These are phyloP conservation scores for Rhineura floridana DNA, from an alignment of 2,113 vertebrate species.

Conservation along the genomic window DNA sequence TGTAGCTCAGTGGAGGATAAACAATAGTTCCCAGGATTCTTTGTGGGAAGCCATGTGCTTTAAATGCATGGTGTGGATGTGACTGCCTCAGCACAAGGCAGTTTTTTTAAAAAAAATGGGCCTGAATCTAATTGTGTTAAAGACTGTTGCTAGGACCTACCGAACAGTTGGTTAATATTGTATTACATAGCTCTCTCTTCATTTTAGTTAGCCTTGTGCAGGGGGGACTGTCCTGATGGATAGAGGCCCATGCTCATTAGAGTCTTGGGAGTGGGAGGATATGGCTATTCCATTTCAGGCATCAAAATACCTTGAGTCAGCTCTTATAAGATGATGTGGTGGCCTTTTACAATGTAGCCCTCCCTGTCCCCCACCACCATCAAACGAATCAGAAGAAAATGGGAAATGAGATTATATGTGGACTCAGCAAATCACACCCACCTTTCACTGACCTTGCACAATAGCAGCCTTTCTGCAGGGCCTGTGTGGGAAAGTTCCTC, in stretches of 20 bases:
- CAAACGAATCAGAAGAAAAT: slow-evolving; percentile 13
- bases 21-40: no score
- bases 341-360: neutral
- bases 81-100: no score
- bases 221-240: neutral
- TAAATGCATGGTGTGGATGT: no score
- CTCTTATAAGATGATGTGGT: neutral
- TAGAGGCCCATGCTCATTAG: neutral
- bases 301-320: neutral
- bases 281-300: neutral
- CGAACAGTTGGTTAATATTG: neutral
- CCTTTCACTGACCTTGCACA: slow-evolving; percentile 45
- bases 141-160: neutral
- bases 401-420: neutral
- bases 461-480: slow-evolving; percentile 53
- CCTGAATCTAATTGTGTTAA: neutral
- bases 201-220: neutral
- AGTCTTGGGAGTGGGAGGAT: neutral
- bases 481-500: slow-evolving; percentile 57
- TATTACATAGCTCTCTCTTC: neutral
- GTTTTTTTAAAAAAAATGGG: no score
- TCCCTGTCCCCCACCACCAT: neutral
- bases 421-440: slow-evolving; percentile 37
- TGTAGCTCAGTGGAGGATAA: no score
- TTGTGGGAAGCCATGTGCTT: no score